Percentiles rank a stretch among this genome's conserved stretches.
phyloP scores from a whole-genome alignment of 2,888 invertebrate genomes.

The Elegia similella region DNA sequence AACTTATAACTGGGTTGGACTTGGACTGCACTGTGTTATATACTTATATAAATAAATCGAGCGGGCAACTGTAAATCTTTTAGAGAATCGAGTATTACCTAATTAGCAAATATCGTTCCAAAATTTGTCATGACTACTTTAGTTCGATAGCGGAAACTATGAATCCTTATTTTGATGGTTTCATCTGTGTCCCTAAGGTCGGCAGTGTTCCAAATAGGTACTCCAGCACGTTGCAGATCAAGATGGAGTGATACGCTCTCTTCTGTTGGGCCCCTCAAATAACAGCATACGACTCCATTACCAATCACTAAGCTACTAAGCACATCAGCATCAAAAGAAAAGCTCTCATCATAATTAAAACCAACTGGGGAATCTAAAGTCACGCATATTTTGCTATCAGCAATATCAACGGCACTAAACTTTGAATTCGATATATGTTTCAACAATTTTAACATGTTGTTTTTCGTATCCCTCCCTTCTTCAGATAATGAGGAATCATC shows the following conservation, averaged over 20 bases:
- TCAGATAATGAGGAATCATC: neutral
- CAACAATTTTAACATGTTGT: neutral
- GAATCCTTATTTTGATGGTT: neutral
- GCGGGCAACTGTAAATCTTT: too few species aligned
- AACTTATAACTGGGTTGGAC: too few species aligned
- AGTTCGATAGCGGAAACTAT: neutral
- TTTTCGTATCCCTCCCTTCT: neutral
- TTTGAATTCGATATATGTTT: neutral
- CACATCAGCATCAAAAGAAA: neutral
- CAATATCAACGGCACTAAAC: neutral
- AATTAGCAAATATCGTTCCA: conserved; percentile 22
- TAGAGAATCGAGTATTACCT: neutral
- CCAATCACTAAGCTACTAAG: neutral
- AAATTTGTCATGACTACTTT: conserved; percentile 18
- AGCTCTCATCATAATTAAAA: neutral
- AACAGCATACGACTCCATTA: neutral
- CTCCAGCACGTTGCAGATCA: neutral
- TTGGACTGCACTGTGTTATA: too few species aligned
- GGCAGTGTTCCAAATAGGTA: neutral
- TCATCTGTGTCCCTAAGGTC: neutral
- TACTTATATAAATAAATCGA: too few species aligned
- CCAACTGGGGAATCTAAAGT: conserved; percentile 1
- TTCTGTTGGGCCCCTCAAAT: neutral
- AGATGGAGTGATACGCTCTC: too few species aligned
- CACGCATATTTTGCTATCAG: conserved; percentile 3